Percentiles rank a stretch among this genome's conserved stretches.
Evolutionary conservation across 1,140 invertebrate species (phyloP).

Genomic region (Panagrolaimus sp.): DNA sequence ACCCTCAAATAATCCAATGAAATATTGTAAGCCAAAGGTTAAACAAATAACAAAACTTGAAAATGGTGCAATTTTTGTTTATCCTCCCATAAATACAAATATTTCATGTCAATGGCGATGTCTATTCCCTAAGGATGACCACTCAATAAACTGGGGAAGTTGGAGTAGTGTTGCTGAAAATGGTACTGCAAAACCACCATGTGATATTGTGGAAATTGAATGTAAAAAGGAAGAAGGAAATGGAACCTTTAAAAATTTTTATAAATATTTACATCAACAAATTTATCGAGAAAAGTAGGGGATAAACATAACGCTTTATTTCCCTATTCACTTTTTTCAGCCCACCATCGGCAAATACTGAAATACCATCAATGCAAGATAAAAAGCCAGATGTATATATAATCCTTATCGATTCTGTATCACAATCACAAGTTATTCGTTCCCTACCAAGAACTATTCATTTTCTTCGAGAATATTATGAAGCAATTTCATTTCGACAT

Average conservation of each 20-base stretch:
- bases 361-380: too few species aligned
- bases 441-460: constrained; percentile 18
- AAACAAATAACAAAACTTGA: neutral
- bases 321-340: neutral
- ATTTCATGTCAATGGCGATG: too few species aligned
- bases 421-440: constrained; percentile 17
- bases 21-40: neutral
- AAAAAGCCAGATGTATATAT: constrained; percentile 24
- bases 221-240: neutral
- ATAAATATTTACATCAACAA: neutral
- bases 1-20: neutral
- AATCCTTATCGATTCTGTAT: constrained; percentile 24
- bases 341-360: neutral
- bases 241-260: neutral
- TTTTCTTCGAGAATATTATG: constrained; percentile 19
- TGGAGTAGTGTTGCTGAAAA: neutral
- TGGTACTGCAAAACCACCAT: neutral
- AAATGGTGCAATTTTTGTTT: too few species aligned
- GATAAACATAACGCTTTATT: neutral
- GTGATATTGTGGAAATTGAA: constrained; percentile 21
- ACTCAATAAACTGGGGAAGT: too few species aligned
- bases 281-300: neutral
- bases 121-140: too few species aligned
- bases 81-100: too few species aligned
- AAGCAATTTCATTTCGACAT: constrained; percentile 22